A percentile compares a stretch with the other conserved stretches of the same genome.
phyloP scores from a whole-genome alignment of 2,888 invertebrate genomes.

The Candidula unifasciata region DNA sequence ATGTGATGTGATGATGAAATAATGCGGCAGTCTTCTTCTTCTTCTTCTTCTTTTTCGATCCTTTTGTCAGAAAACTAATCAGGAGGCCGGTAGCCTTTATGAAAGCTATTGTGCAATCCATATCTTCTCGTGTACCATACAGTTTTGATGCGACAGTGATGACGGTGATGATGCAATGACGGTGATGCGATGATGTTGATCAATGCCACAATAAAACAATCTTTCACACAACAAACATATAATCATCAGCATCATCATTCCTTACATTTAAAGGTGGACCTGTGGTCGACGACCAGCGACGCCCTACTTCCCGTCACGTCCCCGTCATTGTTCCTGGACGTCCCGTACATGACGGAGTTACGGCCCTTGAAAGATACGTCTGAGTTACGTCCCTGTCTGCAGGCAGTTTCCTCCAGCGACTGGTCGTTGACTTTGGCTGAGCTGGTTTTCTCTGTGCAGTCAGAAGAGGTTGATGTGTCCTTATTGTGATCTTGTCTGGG shows the following conservation, averaged over 20 bases:
- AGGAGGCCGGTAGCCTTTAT: too few species aligned
- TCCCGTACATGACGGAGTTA: slow-evolving; percentile 11
- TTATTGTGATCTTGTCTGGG: not conserved
- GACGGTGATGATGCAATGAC: too few species aligned
- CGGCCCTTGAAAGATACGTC: not conserved
- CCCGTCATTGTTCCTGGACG: not conserved
- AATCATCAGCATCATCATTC: not conserved
- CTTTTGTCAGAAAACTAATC: too few species aligned
- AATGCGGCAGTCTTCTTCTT: too few species aligned
- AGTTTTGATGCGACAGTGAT: too few species aligned
- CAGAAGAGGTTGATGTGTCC: not conserved
- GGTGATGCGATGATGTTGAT: too few species aligned
- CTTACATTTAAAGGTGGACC: slow-evolving; percentile 2
- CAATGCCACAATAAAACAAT: too few species aligned
- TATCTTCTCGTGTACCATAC: too few species aligned
- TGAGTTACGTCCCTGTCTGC: not conserved
- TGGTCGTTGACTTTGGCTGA: not conserved
- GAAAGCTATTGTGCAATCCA: too few species aligned
- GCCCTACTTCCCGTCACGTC: not conserved
- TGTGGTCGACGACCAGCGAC: not conserved
- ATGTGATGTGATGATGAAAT: too few species aligned
- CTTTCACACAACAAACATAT: too few species aligned
- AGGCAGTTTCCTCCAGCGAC: not conserved
- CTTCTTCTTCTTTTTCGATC: too few species aligned
- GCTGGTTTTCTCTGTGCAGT: not conserved